Base-by-base conservation (phyloP, 2,113 vertebrate genomes). In the Aramus guarauna region DNA sequence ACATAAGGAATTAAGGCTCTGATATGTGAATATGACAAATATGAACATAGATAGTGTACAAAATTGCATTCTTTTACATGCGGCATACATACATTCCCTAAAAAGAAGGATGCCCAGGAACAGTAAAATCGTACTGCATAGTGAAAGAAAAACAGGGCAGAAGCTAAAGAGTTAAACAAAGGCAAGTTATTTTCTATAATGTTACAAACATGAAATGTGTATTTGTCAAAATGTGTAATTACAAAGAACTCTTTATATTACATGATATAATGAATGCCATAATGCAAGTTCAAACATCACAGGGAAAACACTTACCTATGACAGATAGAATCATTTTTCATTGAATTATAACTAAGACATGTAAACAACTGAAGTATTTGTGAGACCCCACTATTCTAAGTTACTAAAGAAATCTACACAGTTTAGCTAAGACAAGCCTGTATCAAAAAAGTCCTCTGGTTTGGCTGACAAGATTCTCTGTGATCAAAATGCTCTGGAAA, bases 151-250 rank as follows among this genome's bases (percentile, higher is more conserved):
- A 91, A 30, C 21, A 64, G 14, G 15, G 14, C 9, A 52, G 66
- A 75, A 87, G 8, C 7, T 17, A 26, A 78, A 67, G 41, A 87
- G 45, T 75, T 91, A 85, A 85, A 39, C 30, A 71, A 63, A 83
- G 7, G 11, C 18, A 80, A 36, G 2, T 53, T 95, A 75, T 79
- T 93, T 82, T 73, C 50, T 85, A 29, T 29, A 85, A 64, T 19
- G 39, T 59, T 82, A 67, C 34, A 32, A 80, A 90, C 43, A 45
- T 30, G n/a, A 83, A 88, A 78, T 30, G 32, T 66, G 34, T 77
- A 76, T 95, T 93, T 92, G 59, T 88, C 81, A 91, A 73, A 95
- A 79, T 15, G 50, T 55, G 50, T 55, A 94, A 95, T 90, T 93
- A 82, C 41, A 83, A 91, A 93, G 41, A 75, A 36, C 60, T 60